A percentile compares a stretch with the other conserved stretches of the same genome.
These are phyloP conservation scores for Drosophila subsilvestris DNA, from an alignment of 2,888 invertebrate genomes.

Conservation along the genomic window DNA sequence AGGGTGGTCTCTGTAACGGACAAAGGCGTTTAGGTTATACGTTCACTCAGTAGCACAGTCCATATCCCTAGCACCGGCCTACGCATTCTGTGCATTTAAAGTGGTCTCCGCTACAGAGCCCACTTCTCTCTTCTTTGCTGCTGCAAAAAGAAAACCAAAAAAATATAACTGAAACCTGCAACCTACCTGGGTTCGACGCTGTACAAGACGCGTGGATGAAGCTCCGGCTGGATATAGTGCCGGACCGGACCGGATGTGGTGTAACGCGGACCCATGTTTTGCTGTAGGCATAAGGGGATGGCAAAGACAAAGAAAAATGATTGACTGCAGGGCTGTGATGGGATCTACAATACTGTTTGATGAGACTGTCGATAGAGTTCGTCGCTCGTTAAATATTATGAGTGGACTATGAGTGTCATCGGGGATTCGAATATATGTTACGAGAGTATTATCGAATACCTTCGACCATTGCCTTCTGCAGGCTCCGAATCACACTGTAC, in stretches of 20 bases:
- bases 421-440: no score
- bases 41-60: no score
- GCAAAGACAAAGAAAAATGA: neutral
- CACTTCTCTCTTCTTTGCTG: no score
- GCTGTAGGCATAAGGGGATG: neutral
- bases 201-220: neutral
- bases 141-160: no score
- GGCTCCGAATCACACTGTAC: neutral
- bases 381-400: neutral
- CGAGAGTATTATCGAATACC: neutral
- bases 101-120: no score
- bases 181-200: neutral
- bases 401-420: neutral
- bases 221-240: neutral
- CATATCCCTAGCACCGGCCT: no score
- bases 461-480: neutral
- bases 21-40: neutral
- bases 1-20: conserved; percentile 77
- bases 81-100: no score
- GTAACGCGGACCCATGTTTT: neutral
- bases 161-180: no score
- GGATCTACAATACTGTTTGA: no score
- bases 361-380: no score
- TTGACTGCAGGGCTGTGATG: neutral
- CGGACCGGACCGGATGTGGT: neutral